phyloP scores from a whole-genome alignment of 2,797 vertebrate species.

The Artibeus jamaicensis region DNA sequence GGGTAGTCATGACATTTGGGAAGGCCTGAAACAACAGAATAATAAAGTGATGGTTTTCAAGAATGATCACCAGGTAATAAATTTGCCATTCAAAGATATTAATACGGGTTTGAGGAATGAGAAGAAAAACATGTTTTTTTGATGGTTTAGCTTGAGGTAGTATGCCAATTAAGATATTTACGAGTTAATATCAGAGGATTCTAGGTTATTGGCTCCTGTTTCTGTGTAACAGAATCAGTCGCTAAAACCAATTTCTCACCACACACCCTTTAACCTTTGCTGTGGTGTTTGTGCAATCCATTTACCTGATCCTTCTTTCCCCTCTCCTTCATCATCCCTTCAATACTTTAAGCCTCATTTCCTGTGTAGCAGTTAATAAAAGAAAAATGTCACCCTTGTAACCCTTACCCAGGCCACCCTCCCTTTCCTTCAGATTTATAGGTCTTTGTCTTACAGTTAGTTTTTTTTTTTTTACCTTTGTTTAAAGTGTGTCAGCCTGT shows the following conservation, averaged over 20 bases:
- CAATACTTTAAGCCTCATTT: constrained; percentile 82
- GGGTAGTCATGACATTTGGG: not conserved
- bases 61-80: not conserved
- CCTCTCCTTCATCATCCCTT: constrained; percentile 74
- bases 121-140: constrained; percentile 24
- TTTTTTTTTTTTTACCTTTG: constrained; percentile 73
- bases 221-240: constrained; percentile 54
- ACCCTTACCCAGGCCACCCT: constrained; percentile 36
- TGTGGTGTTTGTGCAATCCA: constrained; percentile 70
- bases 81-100: constrained; percentile 32
- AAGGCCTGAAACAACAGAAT: constrained; percentile 26
- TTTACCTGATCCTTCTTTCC: constrained; percentile 71
- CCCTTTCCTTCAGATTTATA: constrained; percentile 74
- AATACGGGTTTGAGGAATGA: not conserved
- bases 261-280: constrained; percentile 68
- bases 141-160: not conserved
- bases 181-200: not conserved
- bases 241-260: constrained; percentile 69
- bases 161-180: constrained; percentile 8
- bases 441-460: constrained; percentile 74
- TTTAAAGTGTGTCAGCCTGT: constrained; percentile 71
- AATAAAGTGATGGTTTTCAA: not conserved
- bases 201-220: constrained; percentile 55
- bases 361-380: constrained; percentile 85
- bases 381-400: constrained; percentile 69